Base-by-base conservation (phyloP, 2,888 invertebrate genomes). In the Strigamia maritima region DNA sequence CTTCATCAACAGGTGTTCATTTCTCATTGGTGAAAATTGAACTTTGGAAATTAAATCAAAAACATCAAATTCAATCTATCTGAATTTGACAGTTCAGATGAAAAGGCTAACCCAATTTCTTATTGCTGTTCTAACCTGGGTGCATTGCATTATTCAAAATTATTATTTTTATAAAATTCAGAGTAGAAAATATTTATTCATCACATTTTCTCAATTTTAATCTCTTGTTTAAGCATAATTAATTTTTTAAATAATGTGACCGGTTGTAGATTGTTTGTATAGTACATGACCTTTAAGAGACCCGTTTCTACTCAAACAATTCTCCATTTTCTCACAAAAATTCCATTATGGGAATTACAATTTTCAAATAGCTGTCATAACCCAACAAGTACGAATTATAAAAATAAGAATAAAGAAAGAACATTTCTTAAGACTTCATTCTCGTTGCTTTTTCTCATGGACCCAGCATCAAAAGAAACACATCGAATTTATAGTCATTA, bases 401-500 rank as follows among this genome's bases (percentile, higher is more conserved):
- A 65, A 65, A 65, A 14, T 65, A 65, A 65, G 65, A 65, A 65
- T 65, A 65, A 65, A 65, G 65, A 26, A 65, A 8, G 14, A 31
- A 31, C 31, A 31, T 26, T 65, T 65, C 26, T 65, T 26, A 6
- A 24, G 26, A 26, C 24, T 26, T 65, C 4, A 65, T 26, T 65
- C 26, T 26, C 19, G n/a, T 14, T 4, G 49, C 65, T 26, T 65
- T 65, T 26, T 65, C 65, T 65, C 65, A 16, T 24, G 65, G 65
- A 26, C 65, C 28, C 65, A 65, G 65, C 65, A 65, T 65, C 65
- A 26, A 65, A 65, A 65, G 65, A 65, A 65, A 65, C 65, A 65
- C 65, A 65, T 65, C 65, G 65, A 65, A 65, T 65, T 65, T 65
- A 65, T 65, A 65, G 65, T 65, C 65, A 65, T 65, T 65, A 65